A percentile compares a stretch with the other conserved stretches of the same genome.
Evolutionary conservation across 1,140 invertebrate species (phyloP).

Genomic region (Drosophila nannoptera): DNA sequence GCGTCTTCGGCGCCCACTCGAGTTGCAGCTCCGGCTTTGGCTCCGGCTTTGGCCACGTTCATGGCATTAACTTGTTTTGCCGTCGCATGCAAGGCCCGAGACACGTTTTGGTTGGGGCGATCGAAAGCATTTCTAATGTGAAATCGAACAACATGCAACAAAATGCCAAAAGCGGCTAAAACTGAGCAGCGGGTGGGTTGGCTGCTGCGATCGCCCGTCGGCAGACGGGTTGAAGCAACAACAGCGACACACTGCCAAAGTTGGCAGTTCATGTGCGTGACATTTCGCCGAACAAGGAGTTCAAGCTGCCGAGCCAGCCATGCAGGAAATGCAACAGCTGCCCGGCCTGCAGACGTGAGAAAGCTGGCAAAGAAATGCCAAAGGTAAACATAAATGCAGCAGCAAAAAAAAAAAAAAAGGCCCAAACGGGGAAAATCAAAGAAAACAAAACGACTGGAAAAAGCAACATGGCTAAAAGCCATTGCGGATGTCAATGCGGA

Average conservation of each 20-base stretch:
- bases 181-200: constrained; percentile 34
- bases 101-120: constrained; percentile 62
- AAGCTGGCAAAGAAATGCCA: constrained; percentile 65
- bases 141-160: constrained; percentile 71
- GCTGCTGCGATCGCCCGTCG: too few relatives aligned
- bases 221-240: constrained; percentile 2
- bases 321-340: constrained; percentile 44
- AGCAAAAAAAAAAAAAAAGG: too few relatives aligned
- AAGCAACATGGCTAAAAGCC: constrained; percentile 25
- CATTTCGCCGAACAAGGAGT: constrained; percentile 55
- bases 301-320: constrained; percentile 36
- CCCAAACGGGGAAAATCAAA: too few relatives aligned
- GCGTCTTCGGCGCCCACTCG: neutral
- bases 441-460: too few relatives aligned
- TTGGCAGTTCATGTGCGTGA: constrained; percentile 58
- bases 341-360: constrained; percentile 52
- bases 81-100: constrained; percentile 32
- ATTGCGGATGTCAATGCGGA: constrained; percentile 11
- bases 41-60: constrained; percentile 49
- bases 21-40: neutral
- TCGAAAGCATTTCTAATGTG: constrained; percentile 76
- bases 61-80: constrained; percentile 67
- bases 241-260: constrained; percentile 24
- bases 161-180: constrained; percentile 55
- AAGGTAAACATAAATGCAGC: constrained; percentile 49